phyloP scores from a whole-genome alignment of 2,797 vertebrate species.

The Spheniscus humboldti region DNA sequence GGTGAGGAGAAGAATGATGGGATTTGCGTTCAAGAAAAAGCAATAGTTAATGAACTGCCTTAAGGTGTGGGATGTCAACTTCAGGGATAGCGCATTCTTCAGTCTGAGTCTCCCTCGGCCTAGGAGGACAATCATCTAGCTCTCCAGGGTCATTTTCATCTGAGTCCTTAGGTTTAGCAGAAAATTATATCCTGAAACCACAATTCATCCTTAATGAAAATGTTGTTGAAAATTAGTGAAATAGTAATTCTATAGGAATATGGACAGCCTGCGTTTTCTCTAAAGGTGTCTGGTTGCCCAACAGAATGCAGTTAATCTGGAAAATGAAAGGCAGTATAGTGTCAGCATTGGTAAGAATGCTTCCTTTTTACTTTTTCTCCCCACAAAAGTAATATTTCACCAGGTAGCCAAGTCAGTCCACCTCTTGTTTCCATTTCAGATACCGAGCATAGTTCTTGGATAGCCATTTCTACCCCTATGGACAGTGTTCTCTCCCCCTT shows the following conservation, averaged over 20 bases:
- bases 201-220: conserved; percentile 6
- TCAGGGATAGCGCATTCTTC: not conserved
- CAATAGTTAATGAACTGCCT: not conserved
- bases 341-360: not conserved
- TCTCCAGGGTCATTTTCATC: not conserved
- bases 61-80: not conserved
- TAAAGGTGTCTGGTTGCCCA: not conserved
- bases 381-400: not conserved
- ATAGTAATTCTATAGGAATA: not conserved
- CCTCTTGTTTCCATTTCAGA: not conserved
- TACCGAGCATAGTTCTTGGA: not conserved
- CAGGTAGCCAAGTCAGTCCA: not conserved
- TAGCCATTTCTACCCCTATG: not conserved
- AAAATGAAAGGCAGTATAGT: not conserved
- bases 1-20: not conserved
- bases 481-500: not conserved
- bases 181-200: conserved; percentile 3
- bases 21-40: not conserved
- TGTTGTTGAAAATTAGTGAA: conserved; percentile 11
- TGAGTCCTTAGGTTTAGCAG: not conserved
- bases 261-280: not conserved
- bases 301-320: not conserved
- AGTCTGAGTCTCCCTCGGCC: not conserved
- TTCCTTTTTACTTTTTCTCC: not conserved
- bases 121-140: not conserved